These are phyloP conservation scores for Drosophila prostipennis DNA, from an alignment of 2,888 invertebrate species.

Conservation along the genomic window DNA sequence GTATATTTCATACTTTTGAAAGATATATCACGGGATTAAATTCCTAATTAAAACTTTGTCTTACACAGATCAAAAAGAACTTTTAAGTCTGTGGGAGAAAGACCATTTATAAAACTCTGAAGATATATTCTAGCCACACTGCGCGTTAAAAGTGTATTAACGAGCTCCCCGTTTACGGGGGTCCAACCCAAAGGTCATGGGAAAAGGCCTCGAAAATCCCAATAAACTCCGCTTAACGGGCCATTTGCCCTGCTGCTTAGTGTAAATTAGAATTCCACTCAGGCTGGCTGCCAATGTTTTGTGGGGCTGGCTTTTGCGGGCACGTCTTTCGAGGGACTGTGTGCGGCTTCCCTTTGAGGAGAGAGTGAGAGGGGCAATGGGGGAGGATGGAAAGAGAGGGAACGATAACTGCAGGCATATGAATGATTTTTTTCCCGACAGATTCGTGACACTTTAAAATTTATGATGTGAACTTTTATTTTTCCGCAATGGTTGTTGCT, in stretches of 20 bases:
- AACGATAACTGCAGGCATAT: slow-evolving; percentile 63
- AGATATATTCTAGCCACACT: not conserved
- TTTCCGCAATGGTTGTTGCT: slow-evolving; percentile 24
- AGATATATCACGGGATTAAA: no score
- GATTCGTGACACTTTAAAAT: slow-evolving; percentile 80
- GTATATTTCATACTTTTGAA: no score
- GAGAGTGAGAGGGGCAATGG: slow-evolving; percentile 19
- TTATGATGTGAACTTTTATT: slow-evolving; percentile 79
- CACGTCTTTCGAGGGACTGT: slow-evolving; percentile 61
- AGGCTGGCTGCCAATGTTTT: slow-evolving; percentile 36
- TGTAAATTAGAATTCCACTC: slow-evolving; percentile 68
- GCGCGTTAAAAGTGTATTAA: slow-evolving; percentile 10
- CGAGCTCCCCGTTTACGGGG: slow-evolving; percentile 4
- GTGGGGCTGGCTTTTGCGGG: slow-evolving; percentile 47
- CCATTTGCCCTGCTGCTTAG: slow-evolving; percentile 33
- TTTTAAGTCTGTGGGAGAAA: not conserved
- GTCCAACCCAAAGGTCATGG: slow-evolving; percentile 30
- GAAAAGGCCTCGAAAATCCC: slow-evolving; percentile 14
- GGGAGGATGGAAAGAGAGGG: slow-evolving; percentile 9
- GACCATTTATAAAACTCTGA: not conserved
- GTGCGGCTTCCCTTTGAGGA: slow-evolving; percentile 74
- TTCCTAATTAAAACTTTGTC: no score
- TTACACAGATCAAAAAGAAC: no score
- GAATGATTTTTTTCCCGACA: slow-evolving; percentile 77
- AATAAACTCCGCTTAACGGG: not conserved